These are phyloP conservation scores for Pterois miles DNA, from an alignment of 2,797 vertebrate genomes.

Conservation along the genomic window DNA sequence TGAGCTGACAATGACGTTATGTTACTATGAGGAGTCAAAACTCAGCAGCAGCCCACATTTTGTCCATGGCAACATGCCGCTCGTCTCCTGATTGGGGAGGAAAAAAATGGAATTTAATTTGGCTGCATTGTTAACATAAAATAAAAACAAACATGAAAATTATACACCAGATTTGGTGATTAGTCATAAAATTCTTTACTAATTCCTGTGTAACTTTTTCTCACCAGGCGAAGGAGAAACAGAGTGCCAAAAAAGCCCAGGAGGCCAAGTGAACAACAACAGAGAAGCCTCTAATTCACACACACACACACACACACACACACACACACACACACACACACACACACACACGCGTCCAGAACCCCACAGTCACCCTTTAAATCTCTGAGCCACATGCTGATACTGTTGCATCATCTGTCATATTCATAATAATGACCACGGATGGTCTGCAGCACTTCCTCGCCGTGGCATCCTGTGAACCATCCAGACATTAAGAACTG, in stretches of 20 bases:
- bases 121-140: too few species aligned
- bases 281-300: constrained; percentile 30
- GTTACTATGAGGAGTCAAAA: too few species aligned
- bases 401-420: constrained; percentile 37
- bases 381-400: constrained; percentile 51
- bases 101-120: too few species aligned
- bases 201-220: neutral
- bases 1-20: too few species aligned
- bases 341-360: constrained; percentile 3
- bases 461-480: constrained; percentile 45
- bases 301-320: too few species aligned
- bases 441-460: constrained; percentile 43
- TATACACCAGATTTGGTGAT: neutral
- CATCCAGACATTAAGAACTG: constrained; percentile 47
- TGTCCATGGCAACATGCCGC: too few species aligned
- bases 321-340: too few species aligned
- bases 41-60: too few species aligned
- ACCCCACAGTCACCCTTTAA: constrained; percentile 31
- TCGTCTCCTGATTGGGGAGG: too few species aligned
- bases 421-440: constrained; percentile 35
- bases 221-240: constrained; percentile 95
- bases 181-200: neutral
- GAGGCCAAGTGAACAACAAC: constrained; percentile 91
- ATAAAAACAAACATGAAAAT: too few species aligned
- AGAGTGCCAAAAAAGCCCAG: constrained; percentile 96